Conservation (phyloP, 1,140 invertebrate species). For the Olivierus martensii region DNA sequence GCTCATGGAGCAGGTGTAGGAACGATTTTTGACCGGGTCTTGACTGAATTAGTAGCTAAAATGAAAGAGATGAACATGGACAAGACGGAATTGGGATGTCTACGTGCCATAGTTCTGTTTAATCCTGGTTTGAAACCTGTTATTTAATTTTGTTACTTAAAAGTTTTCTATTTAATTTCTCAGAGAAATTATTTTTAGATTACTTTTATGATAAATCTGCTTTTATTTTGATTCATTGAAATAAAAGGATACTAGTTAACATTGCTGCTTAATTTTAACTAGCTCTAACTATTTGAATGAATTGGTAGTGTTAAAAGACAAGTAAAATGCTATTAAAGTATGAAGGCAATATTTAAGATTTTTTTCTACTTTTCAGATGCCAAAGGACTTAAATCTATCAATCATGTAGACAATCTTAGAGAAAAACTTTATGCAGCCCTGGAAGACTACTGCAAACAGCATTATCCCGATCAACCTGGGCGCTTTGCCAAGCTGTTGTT, state of each 20-base stretch:
- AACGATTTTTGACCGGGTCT: constrained; percentile 80
- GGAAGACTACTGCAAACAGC: constrained; percentile 80
- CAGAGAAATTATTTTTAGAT: too few relatives aligned
- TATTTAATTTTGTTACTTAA: too few relatives aligned
- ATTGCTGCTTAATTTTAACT: too few relatives aligned
- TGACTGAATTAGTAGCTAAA: constrained; percentile 84
- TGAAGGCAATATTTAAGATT: too few relatives aligned
- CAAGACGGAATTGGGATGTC: constrained; percentile 83
- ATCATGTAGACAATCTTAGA: constrained; percentile 69
- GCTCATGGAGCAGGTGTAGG: constrained; percentile 67
- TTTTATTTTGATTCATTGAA: too few relatives aligned
- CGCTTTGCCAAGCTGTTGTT: constrained; percentile 87
- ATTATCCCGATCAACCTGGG: constrained; percentile 78
- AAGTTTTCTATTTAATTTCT: too few relatives aligned
- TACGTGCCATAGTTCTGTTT: constrained; percentile 87
- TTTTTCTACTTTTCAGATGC: constrained; percentile 51
- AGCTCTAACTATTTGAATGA: too few relatives aligned
- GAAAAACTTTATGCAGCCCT: constrained; percentile 90
- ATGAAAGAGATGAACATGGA: constrained; percentile 96
- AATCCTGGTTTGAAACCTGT: constrained; percentile 70
- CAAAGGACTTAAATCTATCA: constrained; percentile 62
- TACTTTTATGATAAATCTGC: too few relatives aligned
- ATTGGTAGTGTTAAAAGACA: too few relatives aligned
- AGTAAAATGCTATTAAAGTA: too few relatives aligned
- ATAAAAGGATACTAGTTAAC: too few relatives aligned